A percentile compares a stretch with the other conserved stretches of the same genome.
These are phyloP conservation scores for Sarcophaga rosellei DNA, from an alignment of 2,888 invertebrate genomes.

Conservation along the genomic window DNA sequence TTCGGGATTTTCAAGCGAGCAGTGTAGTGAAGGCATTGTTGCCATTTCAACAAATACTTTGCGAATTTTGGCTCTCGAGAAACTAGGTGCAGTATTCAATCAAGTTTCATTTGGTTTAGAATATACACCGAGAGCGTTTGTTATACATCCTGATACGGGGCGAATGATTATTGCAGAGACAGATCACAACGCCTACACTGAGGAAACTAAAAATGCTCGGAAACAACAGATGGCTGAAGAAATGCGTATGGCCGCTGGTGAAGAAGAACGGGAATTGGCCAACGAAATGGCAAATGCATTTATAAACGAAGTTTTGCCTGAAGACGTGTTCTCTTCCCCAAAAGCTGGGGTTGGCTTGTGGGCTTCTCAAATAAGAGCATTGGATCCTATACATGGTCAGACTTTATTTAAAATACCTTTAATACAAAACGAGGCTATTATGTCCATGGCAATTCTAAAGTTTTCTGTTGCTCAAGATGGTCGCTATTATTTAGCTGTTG, in stretches of 20 bases:
- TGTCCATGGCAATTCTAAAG: conserved; percentile 91
- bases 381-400: conserved; percentile 91
- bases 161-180: conserved; percentile 96
- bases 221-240: conserved; percentile 98
- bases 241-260: conserved; percentile 98
- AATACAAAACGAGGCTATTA: conserved; percentile 98
- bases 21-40: conserved; percentile 99
- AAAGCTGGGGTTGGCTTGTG: conserved; percentile 98
- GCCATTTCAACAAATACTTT: conserved; percentile 99
- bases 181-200: conserved; percentile 99
- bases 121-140: conserved; percentile 97
- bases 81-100: conserved; percentile 99
- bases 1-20: conserved; percentile 97
- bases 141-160: conserved; percentile 94
- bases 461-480: conserved; percentile 85
- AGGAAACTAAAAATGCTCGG: conserved; percentile 95
- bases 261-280: conserved; percentile 97
- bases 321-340: conserved; percentile 96
- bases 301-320: conserved; percentile 95
- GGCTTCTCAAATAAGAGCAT: conserved; percentile 94
- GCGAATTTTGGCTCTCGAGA: conserved; percentile 98
- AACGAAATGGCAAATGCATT: conserved; percentile 99
- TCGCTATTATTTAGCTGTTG: conserved; percentile 88
- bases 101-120: conserved; percentile 96
- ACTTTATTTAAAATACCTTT: conserved; percentile 90